These are phyloP conservation scores for Eremobia ochroleuca DNA, from an alignment of 2,888 invertebrate genomes.

Conservation along the genomic window DNA sequence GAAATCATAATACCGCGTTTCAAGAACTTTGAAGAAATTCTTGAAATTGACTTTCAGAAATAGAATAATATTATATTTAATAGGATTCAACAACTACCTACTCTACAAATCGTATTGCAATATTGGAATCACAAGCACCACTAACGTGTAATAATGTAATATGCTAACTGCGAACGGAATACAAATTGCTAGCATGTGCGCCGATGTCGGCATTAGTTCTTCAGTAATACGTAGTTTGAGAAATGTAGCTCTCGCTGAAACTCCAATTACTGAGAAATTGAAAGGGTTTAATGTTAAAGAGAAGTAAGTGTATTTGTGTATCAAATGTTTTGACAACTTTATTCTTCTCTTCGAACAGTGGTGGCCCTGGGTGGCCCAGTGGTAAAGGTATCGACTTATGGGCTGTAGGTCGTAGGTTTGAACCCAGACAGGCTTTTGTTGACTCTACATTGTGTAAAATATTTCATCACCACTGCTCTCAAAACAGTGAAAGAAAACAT, in stretches of 20 bases:
- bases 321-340: not conserved
- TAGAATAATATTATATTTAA: not conserved
- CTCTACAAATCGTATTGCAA: constrained; percentile 24
- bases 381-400: not conserved
- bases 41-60: not conserved
- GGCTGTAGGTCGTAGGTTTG: not conserved
- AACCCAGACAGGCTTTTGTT: not conserved
- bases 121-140: constrained; percentile 37
- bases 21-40: not conserved
- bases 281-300: constrained; percentile 2
- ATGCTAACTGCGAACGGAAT: constrained; percentile 42
- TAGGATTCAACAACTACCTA: constrained; percentile 1
- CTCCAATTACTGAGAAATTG: constrained; percentile 47
- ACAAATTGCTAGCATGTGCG: constrained; percentile 54
- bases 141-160: constrained; percentile 33
- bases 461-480: not conserved
- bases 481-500: not conserved
- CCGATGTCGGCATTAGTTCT: constrained; percentile 30
- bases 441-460: not conserved
- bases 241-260: constrained; percentile 21
- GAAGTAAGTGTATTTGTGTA: constrained; percentile 9
- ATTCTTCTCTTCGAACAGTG: no score
- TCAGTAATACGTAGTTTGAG: constrained; percentile 33
- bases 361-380: no score
- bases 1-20: not conserved